Base-by-base conservation (phyloP, 2,888 invertebrate species). In the Celastrina argiolus region DNA sequence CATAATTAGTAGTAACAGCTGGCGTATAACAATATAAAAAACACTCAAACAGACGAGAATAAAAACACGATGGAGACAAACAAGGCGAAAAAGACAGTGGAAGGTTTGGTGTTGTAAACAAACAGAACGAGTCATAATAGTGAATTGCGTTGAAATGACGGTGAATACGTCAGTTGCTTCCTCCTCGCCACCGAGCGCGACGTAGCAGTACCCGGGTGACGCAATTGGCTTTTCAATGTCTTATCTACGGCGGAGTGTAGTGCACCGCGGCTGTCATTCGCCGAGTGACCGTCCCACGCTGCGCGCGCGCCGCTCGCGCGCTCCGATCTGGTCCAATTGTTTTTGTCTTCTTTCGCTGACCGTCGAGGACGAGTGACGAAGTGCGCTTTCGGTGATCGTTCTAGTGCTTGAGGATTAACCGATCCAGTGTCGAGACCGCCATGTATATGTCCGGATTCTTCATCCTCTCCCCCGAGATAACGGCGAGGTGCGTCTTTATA, bases 171-270 rank as follows among this genome's bases (percentile, higher is more conserved):
- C 89, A 89, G 81, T 78, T 81, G 87, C 78, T 88, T 87, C 88
- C 87, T 88, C 86, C 66, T 66, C 64, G 51, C 34, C 84, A 51
- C 51, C 51, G 22, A 84, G 75, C 82, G 80, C 85, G 88, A 88
- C 86, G 89, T 88, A 87, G 89, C 82, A 79, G 87, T 84, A 87
- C 84, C 73, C 76, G 76, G 78, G 87, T 89, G 90, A 90, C 90
- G 90, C 90, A 90, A 89, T 88, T 88, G 88, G 87, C 87, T 88
- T 89, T 90, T 90, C 90, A 90, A 90, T 89, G 90, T 89, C 90
- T 90, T 90, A 90, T 89, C 89, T 88, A 84, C 85, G 80, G 81
- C 79, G 85, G 85, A 83, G 85, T 85, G 82, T 87, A 88, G 65
- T 65, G 39, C 58, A 34, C 58, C 16, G 36, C 56, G 12, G 42